Evolutionary conservation across 2,888 invertebrate genomes (phyloP).

Genomic region (Linhomoeus sp.): DNA sequence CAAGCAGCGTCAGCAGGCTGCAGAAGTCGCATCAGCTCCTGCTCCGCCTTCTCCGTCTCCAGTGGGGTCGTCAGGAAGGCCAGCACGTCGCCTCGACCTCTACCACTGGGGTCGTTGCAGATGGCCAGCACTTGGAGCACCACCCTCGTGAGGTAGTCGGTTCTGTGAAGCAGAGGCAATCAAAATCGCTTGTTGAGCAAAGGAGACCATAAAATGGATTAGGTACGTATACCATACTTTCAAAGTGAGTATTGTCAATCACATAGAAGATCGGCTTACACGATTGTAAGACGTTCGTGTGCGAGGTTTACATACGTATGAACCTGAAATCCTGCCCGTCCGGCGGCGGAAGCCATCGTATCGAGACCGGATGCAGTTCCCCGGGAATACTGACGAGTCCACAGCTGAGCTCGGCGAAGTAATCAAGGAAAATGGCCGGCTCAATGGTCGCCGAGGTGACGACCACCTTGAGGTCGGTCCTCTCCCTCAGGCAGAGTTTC

Average conservation of each 20-base stretch:
- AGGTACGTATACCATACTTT: too few relatives aligned
- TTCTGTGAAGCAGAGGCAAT: too few relatives aligned
- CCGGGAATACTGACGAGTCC: background rate
- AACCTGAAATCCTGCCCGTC: background rate
- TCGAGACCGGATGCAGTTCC: background rate
- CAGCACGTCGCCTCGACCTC: conserved; percentile 20
- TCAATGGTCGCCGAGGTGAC: background rate
- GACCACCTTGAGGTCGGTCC: background rate
- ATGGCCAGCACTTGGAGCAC: conserved; percentile 18
- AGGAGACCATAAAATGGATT: too few relatives aligned
- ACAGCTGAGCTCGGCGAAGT: background rate
- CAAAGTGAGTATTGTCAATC: too few relatives aligned
- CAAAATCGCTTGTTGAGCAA: too few relatives aligned
- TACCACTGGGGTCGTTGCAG: conserved; percentile 10
- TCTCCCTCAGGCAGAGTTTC: conserved; percentile 9
- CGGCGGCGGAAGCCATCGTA: background rate
- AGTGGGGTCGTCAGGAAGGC: conserved; percentile 25
- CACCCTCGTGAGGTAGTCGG: conserved; percentile 14
- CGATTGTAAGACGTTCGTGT: too few relatives aligned
- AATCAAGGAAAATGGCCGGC: background rate
- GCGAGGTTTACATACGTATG: too few relatives aligned
- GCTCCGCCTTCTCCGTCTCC: conserved; percentile 17
- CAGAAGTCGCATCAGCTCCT: background rate
- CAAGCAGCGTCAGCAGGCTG: conserved; percentile 6
- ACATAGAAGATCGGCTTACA: too few relatives aligned